Conservation (phyloP, 2,888 invertebrate genomes). For the Tetragonisca angustula region DNA sequence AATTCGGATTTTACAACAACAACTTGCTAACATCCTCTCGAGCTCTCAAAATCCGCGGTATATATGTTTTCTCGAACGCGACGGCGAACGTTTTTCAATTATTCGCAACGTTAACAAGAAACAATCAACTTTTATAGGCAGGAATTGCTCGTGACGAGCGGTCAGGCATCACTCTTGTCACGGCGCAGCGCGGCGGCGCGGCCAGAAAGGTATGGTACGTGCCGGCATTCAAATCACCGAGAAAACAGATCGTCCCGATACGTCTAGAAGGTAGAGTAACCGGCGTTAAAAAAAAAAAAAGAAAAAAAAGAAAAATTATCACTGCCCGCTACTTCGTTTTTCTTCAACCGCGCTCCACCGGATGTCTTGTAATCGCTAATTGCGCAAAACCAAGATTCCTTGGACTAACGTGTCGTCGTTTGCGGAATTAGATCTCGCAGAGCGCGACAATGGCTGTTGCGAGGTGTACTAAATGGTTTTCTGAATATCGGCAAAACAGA, state of each 20-base stretch:
- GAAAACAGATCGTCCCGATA: conserved; percentile 62
- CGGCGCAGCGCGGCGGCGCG: conserved; percentile 28
- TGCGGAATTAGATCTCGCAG: conserved; percentile 17
- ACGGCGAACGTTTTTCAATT: not conserved
- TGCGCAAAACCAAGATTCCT: conserved; percentile 8
- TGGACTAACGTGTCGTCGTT: conserved; percentile 31
- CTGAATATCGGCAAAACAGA: not conserved
- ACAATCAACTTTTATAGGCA: conserved; percentile 9
- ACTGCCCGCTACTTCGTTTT: conserved; percentile 21
- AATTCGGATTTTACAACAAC: too few relatives aligned
- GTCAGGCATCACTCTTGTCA: conserved; percentile 32
- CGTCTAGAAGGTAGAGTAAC: conserved; percentile 18
- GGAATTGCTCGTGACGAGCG: conserved; percentile 19
- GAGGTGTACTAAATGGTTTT: not conserved
- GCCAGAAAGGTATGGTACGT: conserved; percentile 61
- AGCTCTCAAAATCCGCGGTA: too few relatives aligned
- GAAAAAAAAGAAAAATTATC: conserved; percentile 14
- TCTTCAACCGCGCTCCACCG: conserved; percentile 16
- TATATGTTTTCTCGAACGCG: not conserved
- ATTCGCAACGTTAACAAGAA: not conserved
- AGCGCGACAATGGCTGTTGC: not conserved
- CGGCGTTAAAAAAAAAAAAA: conserved; percentile 3
- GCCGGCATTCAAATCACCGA: conserved; percentile 75
- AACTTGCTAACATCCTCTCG: too few relatives aligned
- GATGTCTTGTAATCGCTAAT: conserved; percentile 20